phyloP scores from a whole-genome alignment of 1,140 invertebrate genomes.

The Trachymyrmex cornetzi region DNA sequence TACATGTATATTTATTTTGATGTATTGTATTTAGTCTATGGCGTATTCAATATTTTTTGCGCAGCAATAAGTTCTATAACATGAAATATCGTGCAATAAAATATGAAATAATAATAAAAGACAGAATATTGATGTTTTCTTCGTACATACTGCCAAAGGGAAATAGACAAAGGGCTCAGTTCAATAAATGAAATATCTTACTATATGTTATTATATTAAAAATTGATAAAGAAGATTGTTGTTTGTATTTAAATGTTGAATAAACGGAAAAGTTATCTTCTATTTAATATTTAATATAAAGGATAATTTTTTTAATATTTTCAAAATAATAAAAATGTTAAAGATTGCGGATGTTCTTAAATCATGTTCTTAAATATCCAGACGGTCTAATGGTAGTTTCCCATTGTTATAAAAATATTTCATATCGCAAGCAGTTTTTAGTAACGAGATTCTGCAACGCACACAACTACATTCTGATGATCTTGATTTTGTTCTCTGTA shows the following conservation, averaged over 20 bases:
- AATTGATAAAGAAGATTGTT: too few relatives aligned
- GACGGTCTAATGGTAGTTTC: not conserved
- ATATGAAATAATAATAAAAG: slow-evolving; percentile 23
- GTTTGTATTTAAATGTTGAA: too few relatives aligned
- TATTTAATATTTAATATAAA: not conserved
- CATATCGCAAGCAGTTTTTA: slow-evolving; percentile 7
- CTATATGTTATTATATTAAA: too few relatives aligned
- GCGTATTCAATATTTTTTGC: not conserved
- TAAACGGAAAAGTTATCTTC: not conserved
- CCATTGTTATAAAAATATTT: not conserved
- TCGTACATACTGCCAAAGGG: not conserved
- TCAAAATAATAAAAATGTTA: not conserved
- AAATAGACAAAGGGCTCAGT: not conserved
- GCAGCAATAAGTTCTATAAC: not conserved
- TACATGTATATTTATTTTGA: not conserved
- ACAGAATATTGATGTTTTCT: slow-evolving; percentile 23
- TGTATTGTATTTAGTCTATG: not conserved
- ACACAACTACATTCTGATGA: not conserved
- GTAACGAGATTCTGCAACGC: not conserved
- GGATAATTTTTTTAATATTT: not conserved
- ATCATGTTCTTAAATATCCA: not conserved
- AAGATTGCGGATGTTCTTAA: not conserved
- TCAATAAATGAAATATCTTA: not conserved
- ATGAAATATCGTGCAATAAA: not conserved
- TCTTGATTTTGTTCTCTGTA: not conserved